Evolutionary conservation across 2,797 vertebrate genomes (phyloP).

Genomic region (Euphonia xanthogaster): DNA sequence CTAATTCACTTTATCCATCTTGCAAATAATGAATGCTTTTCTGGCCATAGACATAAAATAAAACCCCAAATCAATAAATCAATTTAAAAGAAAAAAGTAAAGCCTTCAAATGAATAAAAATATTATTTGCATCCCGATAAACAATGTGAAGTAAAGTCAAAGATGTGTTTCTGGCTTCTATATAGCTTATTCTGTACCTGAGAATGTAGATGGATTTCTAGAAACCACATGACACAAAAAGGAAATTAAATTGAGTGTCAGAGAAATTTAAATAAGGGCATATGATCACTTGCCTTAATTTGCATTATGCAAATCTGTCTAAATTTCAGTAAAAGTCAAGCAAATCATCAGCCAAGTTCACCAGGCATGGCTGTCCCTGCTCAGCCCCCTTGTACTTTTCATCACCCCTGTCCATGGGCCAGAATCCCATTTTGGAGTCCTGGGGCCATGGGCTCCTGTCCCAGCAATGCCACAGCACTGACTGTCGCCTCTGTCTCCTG

Average conservation of each 20-base stretch:
- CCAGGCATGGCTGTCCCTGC: background rate
- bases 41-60: background rate
- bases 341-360: background rate
- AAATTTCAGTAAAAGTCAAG: background rate
- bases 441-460: fast-evolving
- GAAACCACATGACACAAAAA: background rate
- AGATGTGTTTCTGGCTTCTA: background rate
- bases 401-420: fast-evolving
- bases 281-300: background rate
- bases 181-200: too few relatives aligned
- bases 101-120: background rate
- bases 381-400: background rate
- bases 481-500: background rate
- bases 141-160: background rate
- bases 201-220: background rate
- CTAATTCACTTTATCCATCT: background rate
- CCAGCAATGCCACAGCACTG: background rate
- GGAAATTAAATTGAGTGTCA: background rate
- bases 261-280: background rate
- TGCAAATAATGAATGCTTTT: background rate
- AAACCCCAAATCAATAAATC: fast-evolving
- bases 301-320: background rate
- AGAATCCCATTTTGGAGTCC: background rate
- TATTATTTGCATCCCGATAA: background rate
- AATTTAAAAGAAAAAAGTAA: background rate